A percentile compares a stretch with the other conserved stretches of the same genome.
Conservation (phyloP, 2,888 invertebrate species). For the Meloe dianella region DNA sequence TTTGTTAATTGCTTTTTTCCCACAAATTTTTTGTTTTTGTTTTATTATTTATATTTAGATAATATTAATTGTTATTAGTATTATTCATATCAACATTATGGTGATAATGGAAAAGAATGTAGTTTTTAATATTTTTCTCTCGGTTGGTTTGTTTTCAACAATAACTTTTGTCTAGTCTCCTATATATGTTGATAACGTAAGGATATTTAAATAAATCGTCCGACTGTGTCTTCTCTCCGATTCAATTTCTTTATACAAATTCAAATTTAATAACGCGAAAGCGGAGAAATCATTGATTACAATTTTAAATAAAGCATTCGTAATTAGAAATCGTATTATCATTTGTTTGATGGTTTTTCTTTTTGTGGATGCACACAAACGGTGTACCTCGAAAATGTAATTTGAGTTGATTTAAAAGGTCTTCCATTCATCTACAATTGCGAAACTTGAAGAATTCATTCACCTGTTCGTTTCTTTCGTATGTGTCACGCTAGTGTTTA, state of each 20-base stretch:
- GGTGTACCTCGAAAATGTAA: not conserved
- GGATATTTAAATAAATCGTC: slow-evolving; percentile 17
- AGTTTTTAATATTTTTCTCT: not conserved
- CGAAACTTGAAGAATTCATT: slow-evolving; percentile 16
- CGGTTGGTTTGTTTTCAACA: slow-evolving; percentile 1
- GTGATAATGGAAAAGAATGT: not conserved
- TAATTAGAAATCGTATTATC: slow-evolving; percentile 3
- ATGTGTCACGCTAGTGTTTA: slow-evolving; percentile 4
- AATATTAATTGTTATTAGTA: not conserved
- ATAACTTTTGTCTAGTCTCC: slow-evolving; percentile 1
- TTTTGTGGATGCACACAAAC: too few relatives aligned
- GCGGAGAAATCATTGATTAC: not conserved
- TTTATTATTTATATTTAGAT: slow-evolving; percentile 3
- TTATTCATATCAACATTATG: not conserved
- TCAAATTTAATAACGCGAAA: slow-evolving; percentile 3
- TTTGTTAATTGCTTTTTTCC: not conserved
- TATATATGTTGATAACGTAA: too few relatives aligned
- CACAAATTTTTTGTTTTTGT: not conserved
- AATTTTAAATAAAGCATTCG: not conserved
- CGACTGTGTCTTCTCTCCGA: slow-evolving; percentile 33
- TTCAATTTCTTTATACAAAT: slow-evolving; percentile 18
- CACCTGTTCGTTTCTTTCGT: slow-evolving; percentile 24
- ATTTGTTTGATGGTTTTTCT: not conserved
- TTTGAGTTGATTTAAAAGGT: too few relatives aligned
- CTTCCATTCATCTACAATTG: too few relatives aligned